Evolutionary conservation across 2,888 invertebrate species (phyloP), one percentile per base, ranked within the genome.

Genomic region (Molorchus minor): DNA sequence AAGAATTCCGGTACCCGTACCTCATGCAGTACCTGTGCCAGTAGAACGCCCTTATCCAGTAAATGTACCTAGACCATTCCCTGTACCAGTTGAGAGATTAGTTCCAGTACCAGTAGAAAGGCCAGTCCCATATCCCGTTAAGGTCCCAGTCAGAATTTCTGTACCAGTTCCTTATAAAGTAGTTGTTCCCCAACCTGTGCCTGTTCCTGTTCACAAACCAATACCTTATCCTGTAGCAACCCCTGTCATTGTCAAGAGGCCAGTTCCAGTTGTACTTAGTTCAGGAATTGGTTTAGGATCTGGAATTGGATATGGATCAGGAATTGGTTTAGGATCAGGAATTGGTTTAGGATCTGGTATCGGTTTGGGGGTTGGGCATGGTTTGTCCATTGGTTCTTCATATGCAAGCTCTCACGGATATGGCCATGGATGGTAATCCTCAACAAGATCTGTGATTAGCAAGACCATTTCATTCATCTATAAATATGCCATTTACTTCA

Each of bases 21-120:
- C 77, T 36, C 77, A 78, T 21, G 74, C 78, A 33, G 77, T 84
- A 49, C 64, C 79, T 7, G 81, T 83, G 33, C 83, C 84, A 52
- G 83, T 84, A 30, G 82, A 83, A 65, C 81, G 81, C 62, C 82
- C 82, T 7, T 80, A 80, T 64, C 78, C 82, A 38, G 79, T 79
- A 16, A 74, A 73, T 60, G 78, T 86, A 0, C 83, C 83, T 1
- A 82, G 82, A 19, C 85, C 85, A 1, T 75, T 77, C 59, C 77
- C 79, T 60, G 83, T 85, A 0, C 77, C 82, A 1, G 83, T 86
- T 0, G 84, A 84, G 56, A 80, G 83, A 53, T 84, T 83, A 1
- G 82, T 85, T 38, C 82, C 84, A 2, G 82, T 82, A 30, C 84
- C 82, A 1, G 84, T 86, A 1, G 81, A 85, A 1, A 85, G 84